These are phyloP conservation scores for Melieria picta DNA, from an alignment of 2,888 invertebrate species.

Conservation along the genomic window DNA sequence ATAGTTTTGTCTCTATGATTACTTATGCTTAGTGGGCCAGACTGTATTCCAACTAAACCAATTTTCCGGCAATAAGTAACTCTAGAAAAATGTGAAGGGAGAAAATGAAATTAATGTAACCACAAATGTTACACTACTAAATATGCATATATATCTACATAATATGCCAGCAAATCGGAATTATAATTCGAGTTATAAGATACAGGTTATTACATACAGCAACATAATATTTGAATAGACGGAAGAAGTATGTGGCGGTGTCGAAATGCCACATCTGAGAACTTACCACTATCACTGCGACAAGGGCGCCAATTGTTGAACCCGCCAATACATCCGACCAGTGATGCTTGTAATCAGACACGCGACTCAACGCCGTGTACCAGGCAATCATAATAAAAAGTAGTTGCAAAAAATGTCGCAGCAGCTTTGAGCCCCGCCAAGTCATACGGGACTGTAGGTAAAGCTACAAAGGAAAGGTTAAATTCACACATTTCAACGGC, in stretches of 20 bases:
- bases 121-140: too few relatives aligned
- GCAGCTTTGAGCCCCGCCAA: conserved; percentile 82
- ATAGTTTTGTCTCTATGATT: conserved; percentile 16
- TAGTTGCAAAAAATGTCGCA: conserved; percentile 88
- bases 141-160: too few relatives aligned
- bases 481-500: not conserved
- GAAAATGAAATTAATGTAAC: too few relatives aligned
- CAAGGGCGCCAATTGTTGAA: conserved; percentile 73
- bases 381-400: conserved; percentile 81
- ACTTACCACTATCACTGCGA: conserved; percentile 79
- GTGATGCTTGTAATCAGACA: conserved; percentile 97
- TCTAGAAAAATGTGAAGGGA: conserved; percentile 57
- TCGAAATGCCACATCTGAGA: conserved; percentile 19
- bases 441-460: conserved; percentile 88
- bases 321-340: conserved; percentile 97
- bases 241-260: not conserved
- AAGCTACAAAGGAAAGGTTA: conserved; percentile 70
- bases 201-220: too few relatives aligned
- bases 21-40: conserved; percentile 51
- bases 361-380: conserved; percentile 88
- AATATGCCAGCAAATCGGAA: too few relatives aligned
- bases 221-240: conserved; percentile 23
- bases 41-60: conserved; percentile 63
- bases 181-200: too few relatives aligned
- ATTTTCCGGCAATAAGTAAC: conserved; percentile 55